Conservation (phyloP, 2,888 invertebrate species). For the Ophion slaviceki region DNA sequence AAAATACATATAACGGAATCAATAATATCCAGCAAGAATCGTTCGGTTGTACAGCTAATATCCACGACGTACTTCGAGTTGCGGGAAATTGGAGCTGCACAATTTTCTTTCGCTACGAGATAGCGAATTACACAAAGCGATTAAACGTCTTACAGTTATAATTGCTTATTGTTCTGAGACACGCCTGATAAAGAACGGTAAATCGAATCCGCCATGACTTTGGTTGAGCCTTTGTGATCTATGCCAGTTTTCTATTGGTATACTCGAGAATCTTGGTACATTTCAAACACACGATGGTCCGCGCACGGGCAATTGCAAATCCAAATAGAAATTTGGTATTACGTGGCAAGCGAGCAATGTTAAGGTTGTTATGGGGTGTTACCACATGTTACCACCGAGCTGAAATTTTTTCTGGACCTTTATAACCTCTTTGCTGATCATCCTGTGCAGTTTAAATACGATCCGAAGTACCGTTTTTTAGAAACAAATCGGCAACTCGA, state of each 20-base stretch:
- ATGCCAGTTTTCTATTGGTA: constrained; percentile 27
- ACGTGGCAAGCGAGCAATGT: not conserved
- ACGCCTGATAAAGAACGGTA: constrained; percentile 44
- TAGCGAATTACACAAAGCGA: constrained; percentile 28
- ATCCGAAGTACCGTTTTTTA: too few species aligned
- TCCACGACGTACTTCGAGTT: constrained; percentile 5
- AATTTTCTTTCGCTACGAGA: constrained; percentile 16
- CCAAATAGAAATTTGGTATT: not conserved
- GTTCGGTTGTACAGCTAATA: constrained; percentile 17
- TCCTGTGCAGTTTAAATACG: too few species aligned
- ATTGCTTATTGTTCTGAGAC: constrained; percentile 57
- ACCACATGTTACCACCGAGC: too few species aligned
- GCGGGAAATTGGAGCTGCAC: constrained; percentile 16
- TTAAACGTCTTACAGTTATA: constrained; percentile 60
- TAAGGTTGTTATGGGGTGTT: too few species aligned
- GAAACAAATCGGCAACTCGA: too few species aligned
- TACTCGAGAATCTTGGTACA: not conserved
- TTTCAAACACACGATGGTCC: not conserved
- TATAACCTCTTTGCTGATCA: too few species aligned
- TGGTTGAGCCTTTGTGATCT: constrained; percentile 5
- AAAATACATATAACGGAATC: constrained; percentile 49
- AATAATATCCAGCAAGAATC: constrained; percentile 11
- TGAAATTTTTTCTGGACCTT: too few species aligned
- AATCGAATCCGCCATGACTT: constrained; percentile 21
- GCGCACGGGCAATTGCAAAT: too few species aligned